Conservation (phyloP, 2,113 vertebrate species). For the Marmota monax region DNA sequence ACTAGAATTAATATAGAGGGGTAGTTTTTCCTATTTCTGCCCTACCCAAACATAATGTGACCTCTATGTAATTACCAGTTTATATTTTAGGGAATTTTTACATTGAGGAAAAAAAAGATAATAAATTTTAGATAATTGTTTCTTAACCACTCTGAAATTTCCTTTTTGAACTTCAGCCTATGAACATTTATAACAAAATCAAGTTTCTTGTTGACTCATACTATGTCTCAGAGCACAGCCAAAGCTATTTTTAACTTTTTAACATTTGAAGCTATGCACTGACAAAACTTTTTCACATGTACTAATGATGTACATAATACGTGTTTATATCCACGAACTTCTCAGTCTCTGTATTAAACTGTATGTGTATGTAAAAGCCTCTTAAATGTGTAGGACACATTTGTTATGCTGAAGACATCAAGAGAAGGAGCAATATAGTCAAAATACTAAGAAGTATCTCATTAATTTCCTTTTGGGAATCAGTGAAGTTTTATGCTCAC, state of each 20-base stretch:
- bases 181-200: conserved; percentile 77
- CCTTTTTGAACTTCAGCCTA: conserved; percentile 81
- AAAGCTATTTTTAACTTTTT: not conserved
- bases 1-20: conserved; percentile 61
- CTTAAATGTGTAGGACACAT: not conserved
- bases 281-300: not conserved
- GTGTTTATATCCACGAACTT: not conserved
- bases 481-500: not conserved
- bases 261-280: not conserved
- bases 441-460: not conserved
- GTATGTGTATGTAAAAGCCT: not conserved
- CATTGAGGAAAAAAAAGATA: conserved; percentile 74
- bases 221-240: not conserved
- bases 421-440: not conserved
- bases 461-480: not conserved
- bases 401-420: not conserved
- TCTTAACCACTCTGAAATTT: conserved; percentile 84
- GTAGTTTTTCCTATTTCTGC: conserved; percentile 56
- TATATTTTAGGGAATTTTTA: conserved; percentile 78
- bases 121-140: conserved; percentile 87
- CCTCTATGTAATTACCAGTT: conserved; percentile 85
- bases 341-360: not conserved
- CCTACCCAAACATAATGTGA: conserved; percentile 79
- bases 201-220: conserved; percentile 69
- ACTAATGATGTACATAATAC: not conserved